Conservation (phyloP, 2,888 invertebrate genomes). For the Scaeva pyrastri region DNA sequence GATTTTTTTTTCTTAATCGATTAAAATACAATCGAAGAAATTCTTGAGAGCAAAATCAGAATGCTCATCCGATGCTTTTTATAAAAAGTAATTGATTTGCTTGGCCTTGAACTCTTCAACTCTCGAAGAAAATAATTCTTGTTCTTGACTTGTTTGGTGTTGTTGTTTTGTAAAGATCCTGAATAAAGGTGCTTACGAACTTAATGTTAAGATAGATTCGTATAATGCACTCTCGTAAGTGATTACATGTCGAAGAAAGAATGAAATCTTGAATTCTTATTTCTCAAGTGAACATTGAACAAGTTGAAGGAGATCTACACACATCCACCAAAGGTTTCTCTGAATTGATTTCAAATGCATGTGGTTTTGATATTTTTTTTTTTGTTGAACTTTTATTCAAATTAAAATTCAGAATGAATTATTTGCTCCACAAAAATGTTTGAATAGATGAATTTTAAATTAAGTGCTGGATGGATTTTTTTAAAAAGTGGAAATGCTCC, state of each 20-base stretch:
- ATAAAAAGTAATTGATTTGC: conserved; percentile 61
- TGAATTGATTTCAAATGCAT: conserved; percentile 29
- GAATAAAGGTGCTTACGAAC: not conserved
- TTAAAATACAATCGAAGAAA: conserved; percentile 55
- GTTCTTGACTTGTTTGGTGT: not conserved
- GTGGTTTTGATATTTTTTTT: not conserved
- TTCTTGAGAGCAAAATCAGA: conserved; percentile 38
- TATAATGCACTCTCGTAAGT: conserved; percentile 7
- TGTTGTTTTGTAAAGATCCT: not conserved
- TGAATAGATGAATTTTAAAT: conserved; percentile 21
- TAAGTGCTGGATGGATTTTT: not conserved
- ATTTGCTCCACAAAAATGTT: not conserved
- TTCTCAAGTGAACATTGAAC: conserved; percentile 37
- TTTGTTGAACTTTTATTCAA: not conserved
- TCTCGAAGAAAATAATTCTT: conserved; percentile 36
- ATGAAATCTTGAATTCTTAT: conserved; percentile 37
- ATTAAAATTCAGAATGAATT: not conserved
- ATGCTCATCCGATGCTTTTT: conserved; percentile 36
- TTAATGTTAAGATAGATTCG: not conserved
- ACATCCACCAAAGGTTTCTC: conserved; percentile 18
- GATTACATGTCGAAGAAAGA: conserved; percentile 11
- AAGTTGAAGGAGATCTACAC: not conserved
- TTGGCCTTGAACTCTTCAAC: conserved; percentile 70
- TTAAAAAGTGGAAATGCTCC: not conserved
- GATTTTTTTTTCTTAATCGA: conserved; percentile 39